Conservation (phyloP, 2,888 invertebrate species). For the Biston stratarius region DNA sequence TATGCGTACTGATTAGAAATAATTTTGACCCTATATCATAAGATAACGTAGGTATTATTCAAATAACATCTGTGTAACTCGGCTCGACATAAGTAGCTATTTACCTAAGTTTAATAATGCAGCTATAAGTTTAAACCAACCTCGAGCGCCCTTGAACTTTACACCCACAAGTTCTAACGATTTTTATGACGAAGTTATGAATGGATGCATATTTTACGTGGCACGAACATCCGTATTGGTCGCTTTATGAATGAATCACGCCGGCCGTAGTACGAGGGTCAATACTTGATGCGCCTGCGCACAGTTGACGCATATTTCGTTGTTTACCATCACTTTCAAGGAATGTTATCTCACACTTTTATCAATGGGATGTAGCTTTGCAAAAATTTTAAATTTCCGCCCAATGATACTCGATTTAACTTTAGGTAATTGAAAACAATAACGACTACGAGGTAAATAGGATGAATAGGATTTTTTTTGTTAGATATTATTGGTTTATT, state of each 20-base stretch:
- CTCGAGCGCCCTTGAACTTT: conserved; percentile 29
- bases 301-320: conserved; percentile 33
- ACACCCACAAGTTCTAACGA: conserved; percentile 7
- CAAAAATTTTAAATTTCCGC: conserved; percentile 54
- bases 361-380: conserved; percentile 60
- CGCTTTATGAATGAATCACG: conserved; percentile 37
- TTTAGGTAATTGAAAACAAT: conserved; percentile 28
- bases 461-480: not conserved
- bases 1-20: conserved; percentile 16
- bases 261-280: conserved; percentile 28
- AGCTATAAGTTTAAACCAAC: conserved; percentile 18
- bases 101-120: conserved; percentile 18
- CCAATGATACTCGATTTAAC: conserved; percentile 39
- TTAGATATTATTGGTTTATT: not conserved
- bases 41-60: conserved; percentile 18
- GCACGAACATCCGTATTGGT: conserved; percentile 30
- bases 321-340: conserved; percentile 47
- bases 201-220: conserved; percentile 39
- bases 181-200: conserved; percentile 28
- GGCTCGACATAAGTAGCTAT: not conserved
- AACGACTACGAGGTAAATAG: not conserved
- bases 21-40: conserved; percentile 17
- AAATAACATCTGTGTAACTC: not conserved
- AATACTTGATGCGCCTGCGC: conserved; percentile 21
- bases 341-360: conserved; percentile 53